phyloP scores from a whole-genome alignment of 2,888 invertebrate genomes.

The Scaptomyza parva region DNA sequence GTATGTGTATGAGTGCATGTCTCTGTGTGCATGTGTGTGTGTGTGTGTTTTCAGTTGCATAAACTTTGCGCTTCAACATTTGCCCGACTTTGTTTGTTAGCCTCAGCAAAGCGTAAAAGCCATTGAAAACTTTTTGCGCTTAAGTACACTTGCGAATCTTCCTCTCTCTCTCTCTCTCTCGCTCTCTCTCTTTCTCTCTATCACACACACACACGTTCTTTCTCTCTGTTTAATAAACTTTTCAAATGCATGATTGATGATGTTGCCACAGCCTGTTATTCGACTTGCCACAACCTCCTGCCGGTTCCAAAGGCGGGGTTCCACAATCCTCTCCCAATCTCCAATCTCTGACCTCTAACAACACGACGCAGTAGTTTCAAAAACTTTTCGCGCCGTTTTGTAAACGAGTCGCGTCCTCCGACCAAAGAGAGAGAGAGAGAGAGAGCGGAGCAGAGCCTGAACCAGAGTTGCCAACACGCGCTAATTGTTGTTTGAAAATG shows the following conservation, averaged over 20 bases:
- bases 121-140: conserved; percentile 73
- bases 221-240: conserved; percentile 66
- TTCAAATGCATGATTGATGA: conserved; percentile 77
- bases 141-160: conserved; percentile 58
- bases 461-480: conserved; percentile 59
- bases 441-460: too few species aligned
- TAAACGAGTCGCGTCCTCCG: conserved; percentile 63
- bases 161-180: neutral
- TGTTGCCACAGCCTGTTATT: conserved; percentile 47
- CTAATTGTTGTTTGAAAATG: conserved; percentile 75
- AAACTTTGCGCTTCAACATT: conserved; percentile 50
- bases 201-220: neutral
- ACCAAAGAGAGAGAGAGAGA: neutral
- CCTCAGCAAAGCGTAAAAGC: conserved; percentile 58
- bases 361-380: conserved; percentile 35
- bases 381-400: conserved; percentile 61
- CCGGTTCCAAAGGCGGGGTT: too few species aligned
- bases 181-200: conserved; percentile 4
- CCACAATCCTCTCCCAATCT: conserved; percentile 9
- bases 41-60: conserved; percentile 30
- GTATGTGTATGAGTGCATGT: neutral
- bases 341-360: conserved; percentile 17
- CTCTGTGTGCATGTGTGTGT: conserved; percentile 13
- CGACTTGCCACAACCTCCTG: neutral
- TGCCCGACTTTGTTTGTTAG: conserved; percentile 53